phyloP scores from a whole-genome alignment of 2,888 invertebrate genomes.

The Chymomyza procnemis region DNA sequence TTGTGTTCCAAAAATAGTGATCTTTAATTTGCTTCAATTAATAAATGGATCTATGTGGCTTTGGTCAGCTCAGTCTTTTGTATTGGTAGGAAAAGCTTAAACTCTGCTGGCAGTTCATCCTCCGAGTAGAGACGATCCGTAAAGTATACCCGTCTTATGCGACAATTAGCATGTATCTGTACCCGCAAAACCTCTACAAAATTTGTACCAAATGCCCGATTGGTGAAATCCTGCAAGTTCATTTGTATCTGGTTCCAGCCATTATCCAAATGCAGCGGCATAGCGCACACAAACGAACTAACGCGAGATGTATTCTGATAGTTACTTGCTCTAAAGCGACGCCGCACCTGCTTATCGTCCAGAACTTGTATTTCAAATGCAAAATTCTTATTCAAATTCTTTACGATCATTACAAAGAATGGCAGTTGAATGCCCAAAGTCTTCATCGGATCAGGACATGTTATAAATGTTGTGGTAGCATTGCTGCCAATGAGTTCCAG shows the following conservation, averaged over 20 bases:
- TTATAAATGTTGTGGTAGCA: slow-evolving; percentile 96
- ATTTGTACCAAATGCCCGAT: slow-evolving; percentile 96
- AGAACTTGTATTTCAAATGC: slow-evolving; percentile 91
- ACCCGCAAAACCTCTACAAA: slow-evolving; percentile 94
- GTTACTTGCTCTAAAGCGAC: slow-evolving; percentile 97
- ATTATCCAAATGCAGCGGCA: slow-evolving; percentile 90
- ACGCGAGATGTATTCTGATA: slow-evolving; percentile 97
- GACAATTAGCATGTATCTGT: slow-evolving; percentile 98
- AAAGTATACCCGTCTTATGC: slow-evolving; percentile 95
- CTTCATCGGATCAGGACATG: slow-evolving; percentile 94
- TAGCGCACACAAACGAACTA: slow-evolving; percentile 97
- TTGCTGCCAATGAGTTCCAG: slow-evolving; percentile 97
- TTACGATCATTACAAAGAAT: slow-evolving; percentile 97
- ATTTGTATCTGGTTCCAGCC: slow-evolving; percentile 95
- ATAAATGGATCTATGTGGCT: no score
- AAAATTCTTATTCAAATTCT: slow-evolving; percentile 98
- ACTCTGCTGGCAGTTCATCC: slow-evolving; percentile 95
- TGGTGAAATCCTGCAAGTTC: slow-evolving; percentile 97
- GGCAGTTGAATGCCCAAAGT: slow-evolving; percentile 96
- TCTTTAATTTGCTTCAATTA: no score
- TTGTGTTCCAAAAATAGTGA: no score
- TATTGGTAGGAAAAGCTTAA: slow-evolving; percentile 95
- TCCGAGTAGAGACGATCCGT: slow-evolving; percentile 93
- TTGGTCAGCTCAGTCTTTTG: slow-evolving; percentile 81
- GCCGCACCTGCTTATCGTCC: slow-evolving; percentile 95